Percentiles rank a stretch among this genome's conserved stretches.
These are phyloP conservation scores for Micronisus gabar DNA, from an alignment of 2,113 vertebrate species.

Conservation along the genomic window DNA sequence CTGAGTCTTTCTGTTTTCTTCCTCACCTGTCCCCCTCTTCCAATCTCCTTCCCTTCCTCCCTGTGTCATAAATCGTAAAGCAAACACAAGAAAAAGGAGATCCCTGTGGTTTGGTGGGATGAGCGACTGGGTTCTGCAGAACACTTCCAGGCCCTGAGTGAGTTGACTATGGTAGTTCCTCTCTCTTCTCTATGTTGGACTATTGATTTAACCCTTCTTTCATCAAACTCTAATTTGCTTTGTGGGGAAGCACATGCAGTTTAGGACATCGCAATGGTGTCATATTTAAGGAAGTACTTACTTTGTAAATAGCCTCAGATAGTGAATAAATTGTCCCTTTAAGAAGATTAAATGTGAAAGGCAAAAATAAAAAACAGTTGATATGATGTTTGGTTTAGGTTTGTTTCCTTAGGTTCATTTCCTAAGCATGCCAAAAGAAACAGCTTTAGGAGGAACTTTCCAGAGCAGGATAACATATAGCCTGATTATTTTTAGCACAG, in stretches of 20 bases:
- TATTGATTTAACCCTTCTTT: background rate
- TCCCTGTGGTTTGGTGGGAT: background rate
- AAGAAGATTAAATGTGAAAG: background rate
- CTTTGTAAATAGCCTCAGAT: background rate
- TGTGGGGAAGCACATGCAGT: background rate
- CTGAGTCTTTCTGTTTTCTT: background rate
- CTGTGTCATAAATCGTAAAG: background rate
- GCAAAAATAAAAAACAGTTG: background rate
- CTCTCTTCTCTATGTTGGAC: background rate
- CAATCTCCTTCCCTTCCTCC: background rate
- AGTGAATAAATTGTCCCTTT: background rate
- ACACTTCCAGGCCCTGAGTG: background rate
- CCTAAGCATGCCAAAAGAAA: background rate
- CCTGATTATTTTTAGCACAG: background rate
- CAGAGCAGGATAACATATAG: background rate
- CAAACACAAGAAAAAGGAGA: background rate
- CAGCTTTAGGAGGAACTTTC: background rate
- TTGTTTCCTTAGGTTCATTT: background rate
- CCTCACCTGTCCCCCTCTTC: background rate
- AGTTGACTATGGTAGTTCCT: background rate
- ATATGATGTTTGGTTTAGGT: background rate
- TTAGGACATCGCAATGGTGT: background rate
- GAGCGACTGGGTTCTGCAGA: background rate
- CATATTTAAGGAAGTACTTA: background rate
- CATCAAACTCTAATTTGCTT: background rate